Evolutionary conservation across 2,888 invertebrate genomes (phyloP), one percentile per base, ranked within the genome.

Genomic region (Ectemnius continuus): DNA sequence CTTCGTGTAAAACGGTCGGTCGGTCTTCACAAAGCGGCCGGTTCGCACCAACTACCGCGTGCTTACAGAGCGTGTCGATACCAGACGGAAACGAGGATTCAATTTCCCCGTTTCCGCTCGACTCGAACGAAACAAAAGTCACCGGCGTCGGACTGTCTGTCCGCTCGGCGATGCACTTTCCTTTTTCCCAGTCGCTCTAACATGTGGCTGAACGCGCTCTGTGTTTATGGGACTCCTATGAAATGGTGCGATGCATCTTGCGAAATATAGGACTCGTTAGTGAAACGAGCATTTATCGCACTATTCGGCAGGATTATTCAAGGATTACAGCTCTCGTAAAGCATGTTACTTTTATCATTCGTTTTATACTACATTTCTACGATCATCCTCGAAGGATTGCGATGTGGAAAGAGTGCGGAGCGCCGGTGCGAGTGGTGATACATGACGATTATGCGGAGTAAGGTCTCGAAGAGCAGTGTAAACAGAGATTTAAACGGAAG

Each of bases 81-180:
- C 36, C 16, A 59, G 73, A 75, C 36, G 82, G 82, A 82, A 82
- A 70, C 77, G 77, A 73, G 80, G 68, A 77, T 84, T 84, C 83
- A 77, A 82, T 84, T 84, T 81, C 77, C 78, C 70, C 68, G 74
- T 74, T 82, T 82, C 82, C 82, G 78, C 76, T 71, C 70, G 70
- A 57, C 23, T 36, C 52, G 66, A 77, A 81, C 66, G 65, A 66
- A 74, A 72, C 71, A 72, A 73, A 76, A 71, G 67, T 71, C 61
- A 75, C 76, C 73, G 62, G n/a, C 48, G 61, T 48, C 61, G 59
- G 63, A 61, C 59, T 52, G 60, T 46, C 20, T 47, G 47, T 52
- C 52, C 1, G 16, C 52, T 14, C 13, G 52, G 1, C 52, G 52
- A 45, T 60, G 20, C 52, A 46, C 62, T 74, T 68, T 16, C 70